Evolutionary conservation across 2,888 invertebrate species (phyloP), one percentile per base, ranked within the genome.

Genomic region (Biston betularia): DNA sequence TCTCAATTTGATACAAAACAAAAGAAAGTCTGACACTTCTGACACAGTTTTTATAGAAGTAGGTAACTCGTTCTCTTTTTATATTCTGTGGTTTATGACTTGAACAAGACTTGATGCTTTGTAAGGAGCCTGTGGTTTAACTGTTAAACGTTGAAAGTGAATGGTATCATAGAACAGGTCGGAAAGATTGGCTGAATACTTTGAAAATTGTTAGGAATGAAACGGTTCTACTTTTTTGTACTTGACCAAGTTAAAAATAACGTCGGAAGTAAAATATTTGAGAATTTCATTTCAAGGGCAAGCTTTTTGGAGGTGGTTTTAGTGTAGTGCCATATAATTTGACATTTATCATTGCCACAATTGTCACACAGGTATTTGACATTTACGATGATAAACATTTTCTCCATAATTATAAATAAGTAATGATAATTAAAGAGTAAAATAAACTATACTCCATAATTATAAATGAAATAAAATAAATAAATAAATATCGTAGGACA

Each of bases 131-230:
- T 75, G 73, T 65, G 74, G 74, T 74, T 35, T 40, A 24, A 54
- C 54, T 24, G 42, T 44, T 73, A 46, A 42, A 49, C 72, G 68
- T 57, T 74, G 70, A 74, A 76, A 77, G 76, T 73, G 70, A 75
- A 74, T 72, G 58, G 44, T 48, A 15, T 34, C 48, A 48, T n/a
- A 15, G n/a, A 34, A 42, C 46, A 14, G 11, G 34, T 15, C 35
- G 2, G 34, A 49, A 11, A 42, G 49, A 49, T 49, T 44, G 48
- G 34, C 35, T 52, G 34, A 55, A 33, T 40, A 40, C 35, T 62
- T 55, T 49, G 34, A 55, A 34, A 60, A 60, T 1, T 34, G 42
- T 34, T 8, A 9, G n/a, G 33, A 58, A 42, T 52, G 34, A 44
- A 53, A 42, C 40, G 9, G 46, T n/a, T 45, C 3, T 8, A 35